Evolutionary conservation across 2,113 vertebrate species (phyloP).

Genomic region (Oncorhynchus gorbuscha): DNA sequence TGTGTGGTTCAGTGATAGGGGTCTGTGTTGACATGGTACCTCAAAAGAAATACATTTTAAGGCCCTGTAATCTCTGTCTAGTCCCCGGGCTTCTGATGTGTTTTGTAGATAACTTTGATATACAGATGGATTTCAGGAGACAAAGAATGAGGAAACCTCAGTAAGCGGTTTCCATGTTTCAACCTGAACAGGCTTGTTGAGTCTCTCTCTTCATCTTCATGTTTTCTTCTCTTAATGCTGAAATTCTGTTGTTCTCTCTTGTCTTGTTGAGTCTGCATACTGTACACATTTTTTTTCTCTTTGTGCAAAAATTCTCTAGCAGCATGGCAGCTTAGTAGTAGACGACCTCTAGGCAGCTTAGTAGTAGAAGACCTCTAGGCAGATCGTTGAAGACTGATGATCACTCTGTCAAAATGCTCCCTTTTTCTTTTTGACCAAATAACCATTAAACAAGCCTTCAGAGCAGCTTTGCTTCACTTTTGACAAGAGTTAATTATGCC

Average conservation of each 20-base stretch:
- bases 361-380: no score
- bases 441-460: no score
- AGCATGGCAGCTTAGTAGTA: no score
- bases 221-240: background rate
- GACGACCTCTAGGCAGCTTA: no score
- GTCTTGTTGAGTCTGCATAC: background rate
- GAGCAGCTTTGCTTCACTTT: no score
- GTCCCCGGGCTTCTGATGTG: constrained; percentile 17
- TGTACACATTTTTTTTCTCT: no score
- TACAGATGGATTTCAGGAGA: constrained; percentile 14
- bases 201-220: background rate
- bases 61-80: background rate
- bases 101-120: constrained; percentile 13
- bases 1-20: background rate
- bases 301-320: no score
- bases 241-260: background rate
- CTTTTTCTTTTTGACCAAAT: no score
- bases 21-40: background rate
- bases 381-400: no score
- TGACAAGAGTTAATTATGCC: no score
- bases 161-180: background rate
- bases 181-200: background rate
- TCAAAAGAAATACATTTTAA: background rate
- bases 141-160: constrained; percentile 14
- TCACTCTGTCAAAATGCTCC: no score